Evolutionary conservation across 2,888 invertebrate genomes (phyloP).

Genomic region (Cerastoderma edule): DNA sequence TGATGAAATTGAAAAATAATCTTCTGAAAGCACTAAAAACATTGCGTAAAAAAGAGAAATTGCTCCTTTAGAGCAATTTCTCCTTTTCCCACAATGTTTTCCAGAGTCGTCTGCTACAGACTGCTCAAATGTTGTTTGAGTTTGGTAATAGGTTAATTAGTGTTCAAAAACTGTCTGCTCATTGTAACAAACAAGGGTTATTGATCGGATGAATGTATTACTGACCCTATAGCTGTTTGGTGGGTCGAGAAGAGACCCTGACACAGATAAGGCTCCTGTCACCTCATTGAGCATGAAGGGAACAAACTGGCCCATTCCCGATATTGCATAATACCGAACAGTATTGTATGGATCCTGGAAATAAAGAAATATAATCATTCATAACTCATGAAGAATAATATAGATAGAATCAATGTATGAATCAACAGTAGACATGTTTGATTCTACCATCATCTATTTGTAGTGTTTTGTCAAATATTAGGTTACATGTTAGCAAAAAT

Average conservation of each 20-base stretch:
- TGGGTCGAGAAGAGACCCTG: slow-evolving; percentile 43
- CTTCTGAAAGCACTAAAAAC: too few species aligned
- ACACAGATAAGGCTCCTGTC: slow-evolving; percentile 56
- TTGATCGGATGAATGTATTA: background rate
- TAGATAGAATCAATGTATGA: too few species aligned
- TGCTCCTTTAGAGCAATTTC: too few species aligned
- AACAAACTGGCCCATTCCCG: slow-evolving; percentile 8
- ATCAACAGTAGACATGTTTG: too few species aligned
- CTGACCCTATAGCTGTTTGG: slow-evolving; percentile 55
- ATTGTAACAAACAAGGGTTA: background rate
- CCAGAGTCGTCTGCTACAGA: background rate
- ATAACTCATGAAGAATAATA: too few species aligned
- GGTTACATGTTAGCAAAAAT: too few species aligned
- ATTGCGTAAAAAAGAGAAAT: too few species aligned
- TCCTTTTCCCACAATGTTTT: slow-evolving; percentile 11
- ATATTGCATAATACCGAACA: slow-evolving; percentile 52
- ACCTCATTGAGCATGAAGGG: slow-evolving; percentile 55
- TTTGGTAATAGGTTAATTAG: background rate
- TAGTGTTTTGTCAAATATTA: too few species aligned
- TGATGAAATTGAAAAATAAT: too few species aligned
- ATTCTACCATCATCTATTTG: too few species aligned
- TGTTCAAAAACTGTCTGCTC: background rate
- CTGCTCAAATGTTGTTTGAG: background rate
- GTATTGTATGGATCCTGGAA: slow-evolving; percentile 65
- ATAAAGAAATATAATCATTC: slow-evolving; percentile 18